Evolutionary conservation across 2,797 vertebrate genomes (phyloP), one percentile per base, ranked within the genome.

Genomic region (Hipposideros larvatus): DNA sequence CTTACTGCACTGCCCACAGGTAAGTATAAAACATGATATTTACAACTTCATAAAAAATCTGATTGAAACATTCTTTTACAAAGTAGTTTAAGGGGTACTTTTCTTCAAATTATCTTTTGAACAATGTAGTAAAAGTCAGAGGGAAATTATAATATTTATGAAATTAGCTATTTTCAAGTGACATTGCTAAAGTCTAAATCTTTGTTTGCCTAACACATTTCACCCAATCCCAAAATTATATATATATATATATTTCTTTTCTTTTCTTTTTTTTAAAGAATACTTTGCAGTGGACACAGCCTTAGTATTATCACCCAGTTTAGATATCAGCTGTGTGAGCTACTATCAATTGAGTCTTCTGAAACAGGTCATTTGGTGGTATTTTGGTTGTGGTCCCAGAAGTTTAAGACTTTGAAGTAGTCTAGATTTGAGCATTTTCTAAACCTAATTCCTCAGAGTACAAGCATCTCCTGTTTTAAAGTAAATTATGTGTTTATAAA

Each of bases 301-400:
- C 55, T 92, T 91, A 70, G 61, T 37, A 88, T 87, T 95, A 78
- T 71, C 71, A 90, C 61, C 73, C 28, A 65, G 80, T 82, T 87
- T 88, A 80, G 68, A 92, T 63, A 89, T 95, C 78, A 79, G 59
- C 51, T 80, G 28, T 84, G 66, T 41, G 51, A 87, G n/a, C 46
- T 89, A 75, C 88, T 91, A 22, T 73, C 65, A 65, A 26, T 65
- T 83, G 73, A 91, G 37, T 15, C 59, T 74, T 88, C 37, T 55
- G 82, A 96, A 96, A 96, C 87, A 94, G 73, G 86, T 77, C 78
- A 90, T 93, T 93, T 87, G 13, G 18, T 87, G 55, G 79, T 78
- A 88, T 95, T 95, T 94, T 93, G 87, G 75, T 77, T 95, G 90
- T 51, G 37, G 41, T 80, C 53, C 28, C 24, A 68, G 71, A 91